These are phyloP conservation scores for Forpus xanthops DNA, from an alignment of 2,797 vertebrate species.

Conservation along the genomic window DNA sequence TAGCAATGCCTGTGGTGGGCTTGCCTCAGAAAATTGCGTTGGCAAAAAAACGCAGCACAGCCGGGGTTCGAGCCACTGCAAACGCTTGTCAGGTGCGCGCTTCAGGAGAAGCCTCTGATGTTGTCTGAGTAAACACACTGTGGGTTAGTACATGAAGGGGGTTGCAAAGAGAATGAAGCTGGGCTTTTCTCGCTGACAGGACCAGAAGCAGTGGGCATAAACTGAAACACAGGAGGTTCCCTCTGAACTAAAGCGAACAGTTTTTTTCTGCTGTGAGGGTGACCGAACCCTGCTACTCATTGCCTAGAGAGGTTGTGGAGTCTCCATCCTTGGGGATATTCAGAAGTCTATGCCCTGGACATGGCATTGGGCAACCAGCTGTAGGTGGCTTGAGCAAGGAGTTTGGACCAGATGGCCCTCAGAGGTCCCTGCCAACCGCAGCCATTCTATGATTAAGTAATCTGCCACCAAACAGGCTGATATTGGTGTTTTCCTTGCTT, in stretches of 20 bases:
- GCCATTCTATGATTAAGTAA: not conserved
- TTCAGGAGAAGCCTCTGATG: not conserved
- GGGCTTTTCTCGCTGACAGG: not conserved
- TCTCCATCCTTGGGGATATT: not conserved
- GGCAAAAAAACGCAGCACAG: fast-evolving
- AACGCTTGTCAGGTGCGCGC: not conserved
- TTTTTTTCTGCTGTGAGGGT: not conserved
- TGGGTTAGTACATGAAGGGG: no score
- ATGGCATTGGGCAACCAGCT: not conserved
- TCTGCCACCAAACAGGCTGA: not conserved
- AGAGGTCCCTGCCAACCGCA: not conserved
- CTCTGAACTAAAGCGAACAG: not conserved
- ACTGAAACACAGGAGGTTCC: not conserved
- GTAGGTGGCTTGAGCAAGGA: not conserved
- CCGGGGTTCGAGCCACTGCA: fast-evolving
- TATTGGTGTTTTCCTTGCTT: not conserved
- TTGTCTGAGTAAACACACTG: fast-evolving
- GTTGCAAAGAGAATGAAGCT: no score
- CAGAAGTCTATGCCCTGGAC: not conserved
- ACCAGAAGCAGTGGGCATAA: not conserved
- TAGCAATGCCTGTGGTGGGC: fast-evolving
- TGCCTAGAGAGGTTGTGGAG: not conserved
- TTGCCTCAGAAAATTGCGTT: not conserved
- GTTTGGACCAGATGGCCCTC: not conserved
- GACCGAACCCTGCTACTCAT: fast-evolving